A percentile compares a stretch with the other conserved stretches of the same genome.
phyloP scores from a whole-genome alignment of 2,113 vertebrate genomes.

The Oncorhynchus keta region DNA sequence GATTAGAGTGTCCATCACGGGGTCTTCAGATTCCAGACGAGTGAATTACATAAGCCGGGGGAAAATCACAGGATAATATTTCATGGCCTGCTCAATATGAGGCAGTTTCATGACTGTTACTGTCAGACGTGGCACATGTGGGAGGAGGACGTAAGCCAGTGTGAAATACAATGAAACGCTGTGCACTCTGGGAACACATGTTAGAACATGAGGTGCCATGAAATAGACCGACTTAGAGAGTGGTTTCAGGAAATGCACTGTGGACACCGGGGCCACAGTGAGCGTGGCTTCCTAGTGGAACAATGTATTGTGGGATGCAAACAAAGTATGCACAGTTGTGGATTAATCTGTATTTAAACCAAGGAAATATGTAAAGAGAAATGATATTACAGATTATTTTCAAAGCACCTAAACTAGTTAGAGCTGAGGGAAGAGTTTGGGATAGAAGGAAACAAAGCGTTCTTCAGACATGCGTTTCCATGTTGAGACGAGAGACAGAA shows the following conservation, averaged over 20 bases:
- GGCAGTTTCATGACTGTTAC: constrained; percentile 70
- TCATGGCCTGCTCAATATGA: constrained; percentile 44
- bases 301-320: constrained; percentile 19
- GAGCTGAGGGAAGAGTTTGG: constrained; percentile 2
- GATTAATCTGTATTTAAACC: constrained; percentile 35
- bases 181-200: constrained; percentile 52
- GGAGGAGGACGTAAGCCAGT: constrained; percentile 52
- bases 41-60: constrained; percentile 45
- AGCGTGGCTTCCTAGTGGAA: not conserved
- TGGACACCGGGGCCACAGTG: constrained; percentile 11
- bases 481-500: constrained; percentile 17
- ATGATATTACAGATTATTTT: not conserved
- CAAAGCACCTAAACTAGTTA: not conserved
- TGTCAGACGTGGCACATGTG: constrained; percentile 46
- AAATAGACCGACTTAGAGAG: constrained; percentile 55
- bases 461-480: constrained; percentile 29
- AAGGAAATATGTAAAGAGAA: constrained; percentile 31
- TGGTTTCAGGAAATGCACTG: constrained; percentile 6
- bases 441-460: constrained; percentile 4
- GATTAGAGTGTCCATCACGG: constrained; percentile 46
- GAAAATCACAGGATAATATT: constrained; percentile 45
- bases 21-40: constrained; percentile 36
- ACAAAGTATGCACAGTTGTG: constrained; percentile 20
- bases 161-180: constrained; percentile 63
- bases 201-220: constrained; percentile 61